Conservation (phyloP, 1,140 invertebrate genomes). For the Pogonomyrmex barbatus region DNA sequence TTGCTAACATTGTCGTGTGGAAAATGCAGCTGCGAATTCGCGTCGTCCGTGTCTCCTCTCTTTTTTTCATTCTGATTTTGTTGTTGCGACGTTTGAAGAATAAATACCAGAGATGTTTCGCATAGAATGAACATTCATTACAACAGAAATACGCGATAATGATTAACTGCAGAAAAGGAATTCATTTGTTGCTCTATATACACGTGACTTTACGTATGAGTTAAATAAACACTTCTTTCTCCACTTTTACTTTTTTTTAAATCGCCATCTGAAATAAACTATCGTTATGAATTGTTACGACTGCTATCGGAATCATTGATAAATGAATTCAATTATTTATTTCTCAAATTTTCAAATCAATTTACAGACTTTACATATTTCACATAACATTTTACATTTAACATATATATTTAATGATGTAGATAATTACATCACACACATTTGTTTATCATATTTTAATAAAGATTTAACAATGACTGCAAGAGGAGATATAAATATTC, state of each 20-base stretch:
- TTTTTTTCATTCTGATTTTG: constrained; percentile 3
- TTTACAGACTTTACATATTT: constrained; percentile 5
- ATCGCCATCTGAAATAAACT: not conserved
- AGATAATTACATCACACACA: not conserved
- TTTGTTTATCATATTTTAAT: not conserved
- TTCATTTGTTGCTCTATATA: not conserved
- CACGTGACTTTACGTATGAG: constrained; percentile 10
- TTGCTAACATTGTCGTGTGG: constrained; percentile 53
- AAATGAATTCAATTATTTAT: constrained; percentile 30
- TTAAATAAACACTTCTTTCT: constrained; percentile 11
- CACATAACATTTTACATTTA: not conserved
- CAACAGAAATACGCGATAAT: not conserved
- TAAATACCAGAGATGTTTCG: not conserved
- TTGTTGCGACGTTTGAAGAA: not conserved
- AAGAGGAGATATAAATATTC: not conserved
- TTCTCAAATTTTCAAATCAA: constrained; percentile 33
- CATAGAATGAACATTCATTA: constrained; percentile 10
- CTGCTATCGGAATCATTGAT: not conserved
- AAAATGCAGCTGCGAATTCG: constrained; percentile 37
- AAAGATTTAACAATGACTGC: not conserved
- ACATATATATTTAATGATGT: not conserved
- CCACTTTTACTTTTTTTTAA: not conserved
- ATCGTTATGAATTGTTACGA: constrained; percentile 13
- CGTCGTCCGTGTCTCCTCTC: constrained; percentile 2
- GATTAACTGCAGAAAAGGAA: not conserved